Conservation (phyloP, 2,888 invertebrate genomes). For the Falcaria lacertinaria region DNA sequence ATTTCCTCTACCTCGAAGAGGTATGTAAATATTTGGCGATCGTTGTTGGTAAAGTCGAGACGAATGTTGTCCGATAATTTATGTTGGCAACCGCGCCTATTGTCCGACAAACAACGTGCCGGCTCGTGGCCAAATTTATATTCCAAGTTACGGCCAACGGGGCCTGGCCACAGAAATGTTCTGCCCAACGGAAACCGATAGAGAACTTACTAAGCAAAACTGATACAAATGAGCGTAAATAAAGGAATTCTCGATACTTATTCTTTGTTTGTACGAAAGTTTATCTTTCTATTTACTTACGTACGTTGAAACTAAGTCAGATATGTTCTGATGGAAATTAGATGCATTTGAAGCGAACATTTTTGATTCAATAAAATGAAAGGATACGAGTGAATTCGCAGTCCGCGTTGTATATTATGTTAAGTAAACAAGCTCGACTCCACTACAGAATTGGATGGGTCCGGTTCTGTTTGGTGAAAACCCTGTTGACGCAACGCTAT, state of each 20-base stretch:
- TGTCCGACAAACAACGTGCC: slow-evolving; percentile 58
- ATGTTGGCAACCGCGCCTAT: slow-evolving; percentile 59
- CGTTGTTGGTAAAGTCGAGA: slow-evolving; percentile 49
- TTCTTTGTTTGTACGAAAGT: slow-evolving; percentile 31
- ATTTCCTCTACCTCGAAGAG: slow-evolving; percentile 18
- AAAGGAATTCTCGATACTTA: slow-evolving; percentile 30
- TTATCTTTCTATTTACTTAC: slow-evolving; percentile 20
- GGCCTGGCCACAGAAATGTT: slow-evolving; percentile 42
- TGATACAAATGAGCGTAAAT: slow-evolving; percentile 50
- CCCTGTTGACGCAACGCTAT: not conserved
- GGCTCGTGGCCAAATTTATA: slow-evolving; percentile 60
- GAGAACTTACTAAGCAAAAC: slow-evolving; percentile 48
- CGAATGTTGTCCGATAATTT: slow-evolving; percentile 64
- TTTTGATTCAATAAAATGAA: slow-evolving; percentile 49
- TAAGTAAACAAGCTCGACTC: slow-evolving; percentile 49
- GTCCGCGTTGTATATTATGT: slow-evolving; percentile 45
- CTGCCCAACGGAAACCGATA: slow-evolving; percentile 38
- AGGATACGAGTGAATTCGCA: slow-evolving; percentile 40
- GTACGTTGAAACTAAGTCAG: slow-evolving; percentile 10
- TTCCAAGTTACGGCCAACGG: slow-evolving; percentile 54
- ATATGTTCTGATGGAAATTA: slow-evolving; percentile 25
- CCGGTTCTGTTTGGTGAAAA: slow-evolving; percentile 8
- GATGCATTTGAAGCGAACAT: slow-evolving; percentile 36
- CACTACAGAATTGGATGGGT: slow-evolving; percentile 20
- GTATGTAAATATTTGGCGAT: slow-evolving; percentile 58